phyloP scores from a whole-genome alignment of 2,888 invertebrate species.

The Drosophila atripex region DNA sequence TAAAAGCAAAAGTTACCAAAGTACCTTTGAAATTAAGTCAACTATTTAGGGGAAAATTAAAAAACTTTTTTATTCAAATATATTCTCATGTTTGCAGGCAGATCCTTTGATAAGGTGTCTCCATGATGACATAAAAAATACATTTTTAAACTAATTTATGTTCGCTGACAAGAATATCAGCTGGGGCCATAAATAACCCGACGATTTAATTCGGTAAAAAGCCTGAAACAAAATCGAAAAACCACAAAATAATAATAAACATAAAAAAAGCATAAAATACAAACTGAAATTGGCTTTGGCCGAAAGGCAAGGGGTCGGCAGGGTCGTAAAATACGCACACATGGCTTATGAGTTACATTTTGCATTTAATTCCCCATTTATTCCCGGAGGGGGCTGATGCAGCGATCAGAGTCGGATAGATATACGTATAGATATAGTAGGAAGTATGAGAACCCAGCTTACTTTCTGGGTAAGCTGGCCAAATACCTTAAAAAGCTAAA shows the following conservation, averaged over 20 bases:
- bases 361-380: slow-evolving; percentile 31
- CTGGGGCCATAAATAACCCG: slow-evolving; percentile 24
- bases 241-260: slow-evolving; percentile 41
- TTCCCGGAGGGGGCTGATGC: slow-evolving; percentile 1
- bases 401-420: slow-evolving; percentile 6
- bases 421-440: background rate
- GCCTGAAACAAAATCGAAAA: slow-evolving; percentile 15
- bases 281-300: slow-evolving; percentile 21
- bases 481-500: slow-evolving; percentile 50
- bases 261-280: slow-evolving; percentile 36
- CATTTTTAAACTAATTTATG: slow-evolving; percentile 25
- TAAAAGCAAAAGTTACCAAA: slow-evolving; percentile 16
- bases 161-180: slow-evolving; percentile 15
- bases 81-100: background rate
- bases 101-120: background rate
- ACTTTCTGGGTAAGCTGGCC: slow-evolving; percentile 39
- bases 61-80: background rate
- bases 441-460: slow-evolving; percentile 5
- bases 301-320: background rate
- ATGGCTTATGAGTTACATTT: slow-evolving; percentile 41
- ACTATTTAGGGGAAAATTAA: background rate
- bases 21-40: background rate
- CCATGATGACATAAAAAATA: slow-evolving; percentile 4
- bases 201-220: slow-evolving; percentile 2
- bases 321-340: slow-evolving; percentile 32